These are phyloP conservation scores for Sitobion miscanthi DNA, from an alignment of 1,140 invertebrate genomes.

Conservation along the genomic window DNA sequence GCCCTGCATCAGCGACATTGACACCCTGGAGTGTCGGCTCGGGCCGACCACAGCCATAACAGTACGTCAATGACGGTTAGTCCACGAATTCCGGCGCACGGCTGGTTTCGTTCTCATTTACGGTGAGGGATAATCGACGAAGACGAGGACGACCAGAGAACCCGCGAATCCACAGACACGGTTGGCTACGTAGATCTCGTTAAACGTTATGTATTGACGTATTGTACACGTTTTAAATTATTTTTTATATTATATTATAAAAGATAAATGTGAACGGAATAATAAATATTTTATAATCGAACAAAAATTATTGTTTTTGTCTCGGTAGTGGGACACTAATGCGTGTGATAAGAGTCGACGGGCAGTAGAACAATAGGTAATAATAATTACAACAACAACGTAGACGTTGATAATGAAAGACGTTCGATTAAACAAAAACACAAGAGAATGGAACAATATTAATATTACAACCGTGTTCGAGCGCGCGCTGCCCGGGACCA, in stretches of 20 bases:
- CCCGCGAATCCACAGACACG: neutral
- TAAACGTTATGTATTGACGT: no score
- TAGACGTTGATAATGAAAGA: neutral
- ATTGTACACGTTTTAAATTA: neutral
- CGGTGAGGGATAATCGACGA: neutral
- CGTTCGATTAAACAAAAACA: neutral
- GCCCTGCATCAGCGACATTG: constrained; percentile 70
- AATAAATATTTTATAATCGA: neutral
- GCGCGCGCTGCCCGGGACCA: neutral
- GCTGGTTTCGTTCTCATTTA: constrained; percentile 27
- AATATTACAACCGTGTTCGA: neutral
- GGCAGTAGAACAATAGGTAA: neutral
- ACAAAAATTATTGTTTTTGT: neutral
- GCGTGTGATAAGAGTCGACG: neutral
- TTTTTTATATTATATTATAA: neutral
- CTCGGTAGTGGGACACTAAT: neutral
- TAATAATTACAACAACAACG: neutral
- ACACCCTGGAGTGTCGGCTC: constrained; percentile 79
- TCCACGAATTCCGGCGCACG: constrained; percentile 1
- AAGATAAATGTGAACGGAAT: no score
- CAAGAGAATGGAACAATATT: neutral
- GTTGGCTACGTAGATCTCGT: neutral
- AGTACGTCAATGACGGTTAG: constrained; percentile 30
- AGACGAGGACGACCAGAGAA: neutral
- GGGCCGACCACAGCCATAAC: constrained; percentile 81